Percentiles rank a stretch among this genome's conserved stretches.
Conservation (phyloP, 2,113 vertebrate genomes). For the Oncorhynchus mykiss region DNA sequence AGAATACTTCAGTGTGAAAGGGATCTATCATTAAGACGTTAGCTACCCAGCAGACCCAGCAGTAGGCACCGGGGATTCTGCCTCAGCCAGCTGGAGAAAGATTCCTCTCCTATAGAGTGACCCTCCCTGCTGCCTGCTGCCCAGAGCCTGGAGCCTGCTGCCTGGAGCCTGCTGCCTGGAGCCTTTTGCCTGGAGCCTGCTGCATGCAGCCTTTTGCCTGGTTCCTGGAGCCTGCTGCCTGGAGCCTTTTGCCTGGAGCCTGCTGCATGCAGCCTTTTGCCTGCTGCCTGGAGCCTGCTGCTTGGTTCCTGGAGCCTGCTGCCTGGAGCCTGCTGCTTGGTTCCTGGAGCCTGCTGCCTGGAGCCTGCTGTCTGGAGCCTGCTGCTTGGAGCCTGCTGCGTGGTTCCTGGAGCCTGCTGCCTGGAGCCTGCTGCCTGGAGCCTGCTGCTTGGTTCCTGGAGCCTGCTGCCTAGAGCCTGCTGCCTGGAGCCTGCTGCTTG, state of each 20-base stretch:
- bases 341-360: too few species aligned
- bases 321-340: not conserved
- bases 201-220: not conserved
- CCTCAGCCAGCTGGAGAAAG: constrained; percentile 26
- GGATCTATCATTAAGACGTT: too few species aligned
- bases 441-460: too few species aligned
- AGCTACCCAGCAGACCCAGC: too few species aligned
- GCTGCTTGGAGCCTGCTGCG: not conserved
- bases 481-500: not conserved
- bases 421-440: too few species aligned
- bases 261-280: not conserved
- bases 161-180: too few species aligned
- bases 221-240: too few species aligned
- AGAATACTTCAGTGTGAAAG: too few species aligned
- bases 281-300: not conserved
- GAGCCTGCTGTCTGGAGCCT: not conserved
- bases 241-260: too few species aligned
- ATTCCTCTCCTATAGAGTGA: constrained; percentile 41
- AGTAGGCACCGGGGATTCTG: not conserved
- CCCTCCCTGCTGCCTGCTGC: constrained; percentile 34
- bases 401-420: not conserved
- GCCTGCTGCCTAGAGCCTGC: too few species aligned
- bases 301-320: not conserved
- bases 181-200: too few species aligned
- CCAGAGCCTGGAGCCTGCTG: not conserved